phyloP scores from a whole-genome alignment of 2,113 vertebrate species.

The Chlorocebus sabaeus region DNA sequence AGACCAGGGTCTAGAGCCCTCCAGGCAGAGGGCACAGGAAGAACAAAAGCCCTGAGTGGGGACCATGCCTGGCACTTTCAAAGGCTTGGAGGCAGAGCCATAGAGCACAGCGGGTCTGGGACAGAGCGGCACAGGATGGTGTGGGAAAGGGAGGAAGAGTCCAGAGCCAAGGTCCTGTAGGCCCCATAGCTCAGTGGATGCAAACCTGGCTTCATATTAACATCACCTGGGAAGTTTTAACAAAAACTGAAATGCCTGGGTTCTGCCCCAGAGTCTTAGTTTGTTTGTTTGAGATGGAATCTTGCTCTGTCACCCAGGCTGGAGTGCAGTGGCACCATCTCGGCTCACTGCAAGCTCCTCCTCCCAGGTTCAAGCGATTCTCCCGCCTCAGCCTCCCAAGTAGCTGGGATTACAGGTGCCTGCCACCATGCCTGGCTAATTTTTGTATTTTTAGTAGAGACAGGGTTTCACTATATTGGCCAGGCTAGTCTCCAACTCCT shows the following conservation, averaged over 20 bases:
- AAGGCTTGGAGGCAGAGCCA: neutral
- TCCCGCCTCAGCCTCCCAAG: too few species aligned
- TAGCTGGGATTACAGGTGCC: too few species aligned
- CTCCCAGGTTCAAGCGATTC: too few species aligned
- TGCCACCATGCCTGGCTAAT: too few species aligned
- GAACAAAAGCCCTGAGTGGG: neutral
- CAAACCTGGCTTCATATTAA: neutral
- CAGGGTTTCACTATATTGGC: too few species aligned
- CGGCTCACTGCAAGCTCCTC: too few species aligned
- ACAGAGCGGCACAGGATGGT: neutral
- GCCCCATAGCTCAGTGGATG: neutral
- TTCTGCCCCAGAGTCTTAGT: too few species aligned
- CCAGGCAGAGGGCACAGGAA: neutral
- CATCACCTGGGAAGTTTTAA: neutral
- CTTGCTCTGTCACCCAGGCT: too few species aligned
- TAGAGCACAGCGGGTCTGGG: rapidly evolving
- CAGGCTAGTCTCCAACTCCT: too few species aligned
- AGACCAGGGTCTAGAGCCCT: too few species aligned
- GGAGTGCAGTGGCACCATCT: too few species aligned
- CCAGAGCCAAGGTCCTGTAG: neutral
- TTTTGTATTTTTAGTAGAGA: too few species aligned
- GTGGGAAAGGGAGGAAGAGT: neutral
- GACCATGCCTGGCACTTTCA: neutral
- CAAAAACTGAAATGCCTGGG: neutral
- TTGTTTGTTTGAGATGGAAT: neutral